Evolutionary conservation across 2,888 invertebrate genomes (phyloP), one percentile per base, ranked within the genome.

Genomic region (Harpalus rubripes): DNA sequence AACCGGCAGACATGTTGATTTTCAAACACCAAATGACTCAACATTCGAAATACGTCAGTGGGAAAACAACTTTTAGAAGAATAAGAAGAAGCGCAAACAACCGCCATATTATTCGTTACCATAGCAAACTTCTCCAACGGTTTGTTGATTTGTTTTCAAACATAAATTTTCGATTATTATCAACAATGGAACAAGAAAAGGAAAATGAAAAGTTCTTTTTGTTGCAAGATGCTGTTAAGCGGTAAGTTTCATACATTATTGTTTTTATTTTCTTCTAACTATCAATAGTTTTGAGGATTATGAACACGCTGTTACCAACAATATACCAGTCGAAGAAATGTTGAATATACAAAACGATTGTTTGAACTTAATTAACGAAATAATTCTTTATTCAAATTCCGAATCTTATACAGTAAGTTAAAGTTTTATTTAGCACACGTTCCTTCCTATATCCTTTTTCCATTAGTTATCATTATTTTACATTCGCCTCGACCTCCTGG

Each of bases 1-100:
- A 26, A 80, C 81, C 88, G 87, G 88, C 89, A 86, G 88, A 88
- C 89, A 89, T 90, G 87, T 89, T 89, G 88, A 86, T 88, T 88
- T 89, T 87, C 86, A 88, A 88, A 88, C 59, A 15, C 72, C 39
- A 58, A 79, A 78, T 84, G 85, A 85, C 68, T 80, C 85, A 80
- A 85, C 80, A 10, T 32, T 3, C 68, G 79, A 80, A 65, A 52
- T 84, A 84, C 84, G 76, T 81, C 81, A 81, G 22, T 39, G 32
- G 41, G 44, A 44, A 74, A 74, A 52, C 15, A 15, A 44, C 7
- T n/a, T 44, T n/a, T 7, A 32, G 59, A 79, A 26, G 7, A 79
- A 79, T 58, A 79, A 39, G 79, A 78, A 61, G 79, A 59, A 15
- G 7, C 8, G 10, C 22, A 32, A 22, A 8, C 10, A 4, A 2